Evolutionary conservation across 2,113 vertebrate species (phyloP).

Genomic region (Promerops cafer): DNA sequence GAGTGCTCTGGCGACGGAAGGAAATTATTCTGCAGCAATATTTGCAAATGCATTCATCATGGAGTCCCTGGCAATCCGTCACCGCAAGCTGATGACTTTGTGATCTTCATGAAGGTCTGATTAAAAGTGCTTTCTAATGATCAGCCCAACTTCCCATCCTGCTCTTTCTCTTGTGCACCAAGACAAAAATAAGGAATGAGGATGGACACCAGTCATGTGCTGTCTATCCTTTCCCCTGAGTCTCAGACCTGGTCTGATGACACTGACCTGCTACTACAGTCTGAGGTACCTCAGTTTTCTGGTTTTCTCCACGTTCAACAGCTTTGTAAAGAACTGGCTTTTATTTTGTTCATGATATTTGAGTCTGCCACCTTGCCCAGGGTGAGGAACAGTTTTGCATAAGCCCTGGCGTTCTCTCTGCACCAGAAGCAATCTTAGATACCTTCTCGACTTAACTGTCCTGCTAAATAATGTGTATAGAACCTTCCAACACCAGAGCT

Average conservation of each 20-base stretch:
- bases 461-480: background rate
- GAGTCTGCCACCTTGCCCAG: background rate
- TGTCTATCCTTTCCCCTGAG: background rate
- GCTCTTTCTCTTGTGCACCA: background rate
- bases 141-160: background rate
- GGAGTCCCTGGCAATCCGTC: constrained; percentile 63
- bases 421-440: background rate
- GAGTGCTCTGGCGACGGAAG: constrained; percentile 72
- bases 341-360: background rate
- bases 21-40: constrained; percentile 78
- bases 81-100: constrained; percentile 56
- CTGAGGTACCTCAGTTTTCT: background rate
- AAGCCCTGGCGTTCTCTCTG: background rate
- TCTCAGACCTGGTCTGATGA: background rate
- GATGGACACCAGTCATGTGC: background rate
- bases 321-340: background rate
- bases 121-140: constrained; percentile 65
- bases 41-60: constrained; percentile 80
- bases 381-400: background rate
- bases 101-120: constrained; percentile 68
- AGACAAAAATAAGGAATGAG: background rate
- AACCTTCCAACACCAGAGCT: background rate
- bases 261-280: background rate
- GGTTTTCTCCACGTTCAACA: background rate
- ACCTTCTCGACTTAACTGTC: background rate